These are phyloP conservation scores for Apantesis nais DNA, from an alignment of 2,888 invertebrate species.

Conservation along the genomic window DNA sequence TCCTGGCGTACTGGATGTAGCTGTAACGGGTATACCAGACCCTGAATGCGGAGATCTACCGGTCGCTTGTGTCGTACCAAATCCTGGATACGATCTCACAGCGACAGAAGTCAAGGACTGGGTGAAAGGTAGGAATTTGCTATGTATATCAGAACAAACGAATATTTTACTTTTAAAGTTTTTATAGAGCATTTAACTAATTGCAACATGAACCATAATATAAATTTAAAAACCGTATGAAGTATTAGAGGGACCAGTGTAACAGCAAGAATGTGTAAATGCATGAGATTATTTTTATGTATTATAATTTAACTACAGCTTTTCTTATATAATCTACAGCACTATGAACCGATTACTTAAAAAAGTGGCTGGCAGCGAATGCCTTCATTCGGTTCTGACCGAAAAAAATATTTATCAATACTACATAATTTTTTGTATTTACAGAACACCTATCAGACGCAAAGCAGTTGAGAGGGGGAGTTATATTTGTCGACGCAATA, in stretches of 20 bases:
- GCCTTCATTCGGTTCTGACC: background rate
- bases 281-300: no score
- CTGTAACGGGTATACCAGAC: slow-evolving; percentile 58
- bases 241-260: no score
- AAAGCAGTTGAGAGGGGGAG: slow-evolving; percentile 69
- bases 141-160: background rate
- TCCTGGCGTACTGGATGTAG: slow-evolving; percentile 59
- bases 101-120: slow-evolving; percentile 61
- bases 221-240: no score
- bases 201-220: no score
- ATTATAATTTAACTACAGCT: no score
- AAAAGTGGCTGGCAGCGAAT: no score
- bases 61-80: slow-evolving; percentile 58
- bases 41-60: slow-evolving; percentile 56
- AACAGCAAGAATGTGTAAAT: no score
- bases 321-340: no score
- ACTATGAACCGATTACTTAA: no score
- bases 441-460: slow-evolving; percentile 62
- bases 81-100: slow-evolving; percentile 39
- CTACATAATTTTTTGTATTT: slow-evolving; percentile 22
- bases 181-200: background rate
- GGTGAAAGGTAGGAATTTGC: slow-evolving; percentile 50
- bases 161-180: background rate
- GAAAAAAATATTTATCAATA: background rate
- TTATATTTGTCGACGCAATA: slow-evolving; percentile 39